Evolutionary conservation across 2,888 invertebrate species (phyloP).

Genomic region (Trachelus stipa): DNA sequence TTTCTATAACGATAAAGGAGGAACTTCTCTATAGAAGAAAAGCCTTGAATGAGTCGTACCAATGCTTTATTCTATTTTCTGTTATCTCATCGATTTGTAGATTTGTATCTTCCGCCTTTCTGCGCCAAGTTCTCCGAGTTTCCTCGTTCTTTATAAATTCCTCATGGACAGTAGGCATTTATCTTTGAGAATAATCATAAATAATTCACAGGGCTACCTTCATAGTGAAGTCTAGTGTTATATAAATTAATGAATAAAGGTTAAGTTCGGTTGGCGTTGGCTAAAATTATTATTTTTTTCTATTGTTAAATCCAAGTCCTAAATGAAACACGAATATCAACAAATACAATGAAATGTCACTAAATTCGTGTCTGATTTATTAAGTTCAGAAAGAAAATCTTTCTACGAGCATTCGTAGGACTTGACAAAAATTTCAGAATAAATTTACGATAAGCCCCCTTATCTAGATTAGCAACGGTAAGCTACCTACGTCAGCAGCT

Average conservation of each 20-base stretch:
- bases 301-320: background rate
- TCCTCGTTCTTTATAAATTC: background rate
- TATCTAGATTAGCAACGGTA: background rate
- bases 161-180: background rate
- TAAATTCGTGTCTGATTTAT: background rate
- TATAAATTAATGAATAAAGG: background rate
- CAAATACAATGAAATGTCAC: background rate
- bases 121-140: background rate
- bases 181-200: background rate
- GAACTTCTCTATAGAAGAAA: background rate
- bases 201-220: background rate
- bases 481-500: background rate
- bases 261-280: background rate
- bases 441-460: background rate
- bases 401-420: background rate
- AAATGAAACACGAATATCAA: background rate
- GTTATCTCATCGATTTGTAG: background rate
- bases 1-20: background rate
- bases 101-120: background rate
- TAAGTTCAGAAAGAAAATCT: background rate
- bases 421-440: background rate
- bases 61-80: background rate
- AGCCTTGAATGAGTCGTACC: background rate
- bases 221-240: background rate
- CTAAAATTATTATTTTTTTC: background rate